Base-by-base conservation (phyloP, 1,140 invertebrate species). In the Lordiphosa collinella region DNA sequence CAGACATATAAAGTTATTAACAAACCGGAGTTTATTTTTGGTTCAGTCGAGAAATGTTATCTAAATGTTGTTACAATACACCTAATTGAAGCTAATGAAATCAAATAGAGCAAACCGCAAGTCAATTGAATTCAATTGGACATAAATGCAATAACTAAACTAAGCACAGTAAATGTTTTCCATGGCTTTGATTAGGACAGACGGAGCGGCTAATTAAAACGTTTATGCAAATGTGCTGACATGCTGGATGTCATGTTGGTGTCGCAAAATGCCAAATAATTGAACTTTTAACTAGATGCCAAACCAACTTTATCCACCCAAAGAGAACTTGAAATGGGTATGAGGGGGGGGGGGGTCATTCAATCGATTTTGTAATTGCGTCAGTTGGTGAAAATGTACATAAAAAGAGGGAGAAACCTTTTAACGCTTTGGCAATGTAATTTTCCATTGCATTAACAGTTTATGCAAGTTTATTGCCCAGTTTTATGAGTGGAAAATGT, bases 81-180 rank as follows among this genome's bases (percentile, higher is more conserved):
- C 40, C 58, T 71, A 74, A 79, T 79, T 78, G 73, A 55, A 51
- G 69, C 58, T 68, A 79, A 78, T 75, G 67, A 71, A 76, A 76
- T 73, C 74, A 79, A 80, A 73, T 67, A 46, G 66, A 51, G 38
- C 38, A 29, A 29, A 29, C 6, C 25, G 67, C 75, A 74, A 82
- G 50, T 82, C 76, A 80, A 80, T 78, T 79, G 63, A 53, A 71
- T 76, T 84, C 78, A 76, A 64, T 72, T 82, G 67, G 65, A 82
- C 56, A 75, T 29, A 55, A 56, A 43, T 56, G 53, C 57, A 68
- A 78, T 52, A 49, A 48, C 48, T 38, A 50, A 38, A 58, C 44
- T 11, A 38, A 53, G 38, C 25, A 29, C n/a, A 32, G 29, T 65
- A 22, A 60, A 54, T 29, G 25, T 29, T 29, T 29, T 29, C 25